A percentile compares a stretch with the other conserved stretches of the same genome.
phyloP scores from a whole-genome alignment of 1,140 invertebrate genomes.

The Drosophila ficusphila region DNA sequence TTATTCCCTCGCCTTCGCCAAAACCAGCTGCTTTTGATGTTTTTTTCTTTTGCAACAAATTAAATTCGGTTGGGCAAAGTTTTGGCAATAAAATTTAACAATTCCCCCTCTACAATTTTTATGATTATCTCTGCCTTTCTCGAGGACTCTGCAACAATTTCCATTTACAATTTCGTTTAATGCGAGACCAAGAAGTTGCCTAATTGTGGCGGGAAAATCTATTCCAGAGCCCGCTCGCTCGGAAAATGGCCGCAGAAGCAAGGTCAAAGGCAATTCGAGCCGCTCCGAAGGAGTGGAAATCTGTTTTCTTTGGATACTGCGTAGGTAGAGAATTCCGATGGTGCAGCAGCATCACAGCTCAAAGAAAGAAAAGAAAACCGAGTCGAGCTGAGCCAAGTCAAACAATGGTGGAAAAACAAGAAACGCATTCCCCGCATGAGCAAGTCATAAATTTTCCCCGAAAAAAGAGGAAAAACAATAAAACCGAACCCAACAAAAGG shows the following conservation, averaged over 20 bases:
- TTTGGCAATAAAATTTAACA: constrained; percentile 81
- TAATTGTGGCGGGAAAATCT: constrained; percentile 71
- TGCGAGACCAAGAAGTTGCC: constrained; percentile 42
- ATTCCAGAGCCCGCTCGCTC: constrained; percentile 47
- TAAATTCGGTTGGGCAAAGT: constrained; percentile 62
- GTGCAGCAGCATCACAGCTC: constrained; percentile 30
- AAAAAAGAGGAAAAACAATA: constrained; percentile 56
- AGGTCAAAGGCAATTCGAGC: constrained; percentile 78
- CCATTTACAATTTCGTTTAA: constrained; percentile 63
- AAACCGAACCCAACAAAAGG: constrained; percentile 42
- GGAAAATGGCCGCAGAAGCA: constrained; percentile 46
- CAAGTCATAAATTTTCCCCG: constrained; percentile 75
- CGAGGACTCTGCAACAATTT: constrained; percentile 44
- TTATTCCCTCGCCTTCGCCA: constrained; percentile 15
- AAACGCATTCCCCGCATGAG: constrained; percentile 72
- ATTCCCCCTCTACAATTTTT: constrained; percentile 75
- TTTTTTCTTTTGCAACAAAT: constrained; percentile 59
- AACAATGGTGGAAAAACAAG: constrained; percentile 63
- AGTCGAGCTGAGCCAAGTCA: constrained; percentile 23
- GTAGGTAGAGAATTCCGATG: constrained; percentile 51
- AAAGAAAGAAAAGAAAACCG: constrained; percentile 43
- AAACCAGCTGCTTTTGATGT: constrained; percentile 80
- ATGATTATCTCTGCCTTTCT: constrained; percentile 66
- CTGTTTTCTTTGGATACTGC: constrained; percentile 39
- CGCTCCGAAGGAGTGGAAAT: constrained; percentile 60